Evolutionary conservation across 2,797 vertebrate species (phyloP).

Genomic region (Molossus molossus): DNA sequence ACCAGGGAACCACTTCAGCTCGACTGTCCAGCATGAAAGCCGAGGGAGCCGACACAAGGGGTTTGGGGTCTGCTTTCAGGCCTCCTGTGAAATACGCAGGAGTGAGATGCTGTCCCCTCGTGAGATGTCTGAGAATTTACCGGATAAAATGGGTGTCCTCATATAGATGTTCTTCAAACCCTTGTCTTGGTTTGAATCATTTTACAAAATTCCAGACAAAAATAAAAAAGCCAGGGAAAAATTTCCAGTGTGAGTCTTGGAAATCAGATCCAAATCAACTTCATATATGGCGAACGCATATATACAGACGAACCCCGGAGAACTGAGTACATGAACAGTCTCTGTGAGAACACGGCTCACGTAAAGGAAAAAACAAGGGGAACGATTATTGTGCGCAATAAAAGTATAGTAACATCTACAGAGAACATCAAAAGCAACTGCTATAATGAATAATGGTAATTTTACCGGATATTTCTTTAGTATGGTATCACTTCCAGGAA

Average conservation of each 20-base stretch:
- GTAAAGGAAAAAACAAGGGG: too few species aligned
- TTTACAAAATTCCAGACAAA: neutral
- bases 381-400: too few species aligned
- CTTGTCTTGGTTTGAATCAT: neutral
- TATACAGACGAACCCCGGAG: too few species aligned
- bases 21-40: neutral
- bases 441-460: too few species aligned
- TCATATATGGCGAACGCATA: neutral
- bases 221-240: neutral
- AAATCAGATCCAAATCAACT: neutral
- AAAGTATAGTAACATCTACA: too few species aligned
- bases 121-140: neutral
- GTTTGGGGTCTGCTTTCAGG: neutral
- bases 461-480: too few species aligned
- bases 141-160: neutral
- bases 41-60: neutral
- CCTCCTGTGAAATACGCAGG: neutral
- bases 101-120: neutral
- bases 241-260: neutral
- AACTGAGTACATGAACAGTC: too few species aligned
- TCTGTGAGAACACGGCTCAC: too few species aligned
- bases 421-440: too few species aligned
- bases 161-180: neutral
- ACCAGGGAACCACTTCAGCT: neutral
- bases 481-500: too few species aligned